Percentiles rank a stretch among this genome's conserved stretches.
Conservation (phyloP, 2,888 invertebrate species). For the Cerceris rybyensis region DNA sequence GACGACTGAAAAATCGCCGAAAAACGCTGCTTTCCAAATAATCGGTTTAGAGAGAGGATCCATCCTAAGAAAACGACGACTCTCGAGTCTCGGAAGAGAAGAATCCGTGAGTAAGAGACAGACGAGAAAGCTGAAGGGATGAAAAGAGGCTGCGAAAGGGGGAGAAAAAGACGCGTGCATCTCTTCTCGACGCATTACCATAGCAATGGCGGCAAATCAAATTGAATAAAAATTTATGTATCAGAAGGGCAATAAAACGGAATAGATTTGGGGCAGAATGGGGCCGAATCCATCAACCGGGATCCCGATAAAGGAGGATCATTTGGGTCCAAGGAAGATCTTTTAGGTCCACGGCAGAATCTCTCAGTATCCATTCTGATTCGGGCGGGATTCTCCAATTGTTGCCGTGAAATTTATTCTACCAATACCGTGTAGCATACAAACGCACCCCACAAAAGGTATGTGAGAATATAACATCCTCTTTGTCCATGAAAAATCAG, state of each 20-base stretch:
- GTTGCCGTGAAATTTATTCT: constrained; percentile 73
- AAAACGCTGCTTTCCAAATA: too few species aligned
- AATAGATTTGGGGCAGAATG: constrained; percentile 74
- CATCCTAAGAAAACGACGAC: constrained; percentile 25
- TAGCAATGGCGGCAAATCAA: constrained; percentile 77
- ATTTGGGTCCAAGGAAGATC: constrained; percentile 67
- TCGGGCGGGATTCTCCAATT: constrained; percentile 71
- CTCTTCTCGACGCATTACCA: constrained; percentile 68
- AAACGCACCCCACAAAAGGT: constrained; percentile 35
- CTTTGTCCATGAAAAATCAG: constrained; percentile 66
- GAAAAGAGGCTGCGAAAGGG: constrained; percentile 6
- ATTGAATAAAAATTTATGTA: constrained; percentile 79
- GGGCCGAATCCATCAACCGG: constrained; percentile 67
- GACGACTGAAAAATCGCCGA: too few species aligned
- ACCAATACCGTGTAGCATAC: constrained; percentile 54
- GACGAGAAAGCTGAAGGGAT: constrained; percentile 5
- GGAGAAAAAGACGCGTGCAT: constrained; percentile 40
- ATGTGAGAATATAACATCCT: constrained; percentile 38
- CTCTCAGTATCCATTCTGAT: constrained; percentile 59
- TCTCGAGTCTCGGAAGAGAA: constrained; percentile 24
- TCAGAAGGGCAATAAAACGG: constrained; percentile 78
- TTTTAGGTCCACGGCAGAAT: constrained; percentile 53
- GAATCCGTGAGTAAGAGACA: constrained; percentile 17
- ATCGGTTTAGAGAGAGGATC: constrained; percentile 9
- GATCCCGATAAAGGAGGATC: constrained; percentile 72